phyloP scores from a whole-genome alignment of 1,140 invertebrate genomes.

The Cherax quadricarinatus region DNA sequence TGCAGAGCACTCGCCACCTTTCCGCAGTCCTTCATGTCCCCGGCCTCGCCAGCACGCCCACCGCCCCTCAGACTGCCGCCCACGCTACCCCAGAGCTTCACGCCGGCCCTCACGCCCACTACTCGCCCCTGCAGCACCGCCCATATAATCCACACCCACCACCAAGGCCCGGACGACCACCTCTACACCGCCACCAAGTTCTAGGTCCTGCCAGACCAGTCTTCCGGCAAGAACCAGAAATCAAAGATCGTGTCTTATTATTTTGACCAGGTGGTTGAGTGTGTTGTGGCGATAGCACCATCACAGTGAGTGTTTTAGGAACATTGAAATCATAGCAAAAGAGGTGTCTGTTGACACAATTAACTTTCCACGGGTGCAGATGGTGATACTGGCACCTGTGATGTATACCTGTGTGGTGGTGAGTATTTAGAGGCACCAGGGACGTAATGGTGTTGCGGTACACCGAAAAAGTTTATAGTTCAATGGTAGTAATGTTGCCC shows the following conservation, averaged over 20 bases:
- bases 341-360: too few species aligned
- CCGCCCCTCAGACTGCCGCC: constrained; percentile 42
- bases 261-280: background rate
- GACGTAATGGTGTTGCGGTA: too few species aligned
- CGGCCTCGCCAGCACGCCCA: constrained; percentile 52
- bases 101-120: constrained; percentile 52
- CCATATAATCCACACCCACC: constrained; percentile 63
- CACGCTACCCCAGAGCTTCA: constrained; percentile 52
- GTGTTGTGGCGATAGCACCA: too few species aligned
- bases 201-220: background rate
- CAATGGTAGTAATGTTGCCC: too few species aligned
- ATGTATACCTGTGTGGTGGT: background rate
- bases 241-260: background rate
- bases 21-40: constrained; percentile 57
- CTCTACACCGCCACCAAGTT: constrained; percentile 64
- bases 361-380: too few species aligned
- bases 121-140: constrained; percentile 65
- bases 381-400: too few species aligned
- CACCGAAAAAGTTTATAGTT: too few species aligned
- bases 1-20: constrained; percentile 51
- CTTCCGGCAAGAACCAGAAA: background rate
- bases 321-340: too few species aligned
- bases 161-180: constrained; percentile 42
- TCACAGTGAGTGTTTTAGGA: too few species aligned
- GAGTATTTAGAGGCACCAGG: background rate